Percentiles rank a stretch among this genome's conserved stretches.
These are phyloP conservation scores for Nematopogon swammerdamellus DNA, from an alignment of 2,888 invertebrate species.

Conservation along the genomic window DNA sequence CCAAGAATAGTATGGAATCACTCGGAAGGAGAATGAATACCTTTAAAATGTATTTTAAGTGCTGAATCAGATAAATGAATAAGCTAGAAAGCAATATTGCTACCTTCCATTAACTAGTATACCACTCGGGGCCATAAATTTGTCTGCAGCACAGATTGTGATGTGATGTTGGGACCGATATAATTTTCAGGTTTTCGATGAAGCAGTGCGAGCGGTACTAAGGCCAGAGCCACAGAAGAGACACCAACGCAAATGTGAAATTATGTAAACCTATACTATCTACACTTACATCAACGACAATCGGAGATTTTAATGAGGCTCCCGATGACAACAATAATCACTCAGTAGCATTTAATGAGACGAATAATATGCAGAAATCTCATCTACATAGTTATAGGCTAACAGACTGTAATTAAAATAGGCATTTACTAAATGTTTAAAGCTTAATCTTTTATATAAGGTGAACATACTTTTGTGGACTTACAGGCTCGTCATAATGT, in stretches of 20 bases:
- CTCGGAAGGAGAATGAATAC: no score
- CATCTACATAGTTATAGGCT: neutral
- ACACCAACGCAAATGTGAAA: conserved; percentile 87
- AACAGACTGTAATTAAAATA: neutral
- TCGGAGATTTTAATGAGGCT: neutral
- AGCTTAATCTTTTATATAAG: no score
- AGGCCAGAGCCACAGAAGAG: conserved; percentile 95
- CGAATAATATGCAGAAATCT: neutral
- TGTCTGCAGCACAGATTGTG: no score
- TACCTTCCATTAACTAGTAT: no score
- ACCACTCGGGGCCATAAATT: no score
- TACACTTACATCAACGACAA: neutral
- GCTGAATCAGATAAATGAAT: no score
- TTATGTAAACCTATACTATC: conserved; percentile 56
- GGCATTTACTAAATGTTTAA: neutral
- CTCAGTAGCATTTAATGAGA: neutral
- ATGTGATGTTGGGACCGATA: no score
- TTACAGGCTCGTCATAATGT: no score
- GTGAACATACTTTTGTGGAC: no score
- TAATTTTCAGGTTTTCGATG: conserved; percentile 94
- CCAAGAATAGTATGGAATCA: no score
- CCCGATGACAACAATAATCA: neutral
- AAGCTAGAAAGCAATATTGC: no score
- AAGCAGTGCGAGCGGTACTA: conserved; percentile 95
- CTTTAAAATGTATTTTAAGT: no score